Percentiles rank a stretch among this genome's conserved stretches.
Evolutionary conservation across 1,140 invertebrate species (phyloP).

Genomic region (Drosophila bifasciata): DNA sequence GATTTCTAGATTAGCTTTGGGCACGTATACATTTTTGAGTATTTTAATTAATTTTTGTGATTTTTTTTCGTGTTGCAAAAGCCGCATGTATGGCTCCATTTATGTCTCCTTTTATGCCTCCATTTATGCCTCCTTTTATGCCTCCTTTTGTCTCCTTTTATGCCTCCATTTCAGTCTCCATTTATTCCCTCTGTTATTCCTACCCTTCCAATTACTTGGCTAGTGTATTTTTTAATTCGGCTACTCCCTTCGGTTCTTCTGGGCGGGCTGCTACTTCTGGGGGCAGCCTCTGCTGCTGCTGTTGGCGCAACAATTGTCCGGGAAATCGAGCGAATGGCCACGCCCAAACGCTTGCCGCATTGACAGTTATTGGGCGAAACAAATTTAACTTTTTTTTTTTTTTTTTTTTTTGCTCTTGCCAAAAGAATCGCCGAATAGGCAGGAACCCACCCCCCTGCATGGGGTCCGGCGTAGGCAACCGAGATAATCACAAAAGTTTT

Average conservation of each 20-base stretch:
- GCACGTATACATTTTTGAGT: too few species aligned
- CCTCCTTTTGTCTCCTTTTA: too few species aligned
- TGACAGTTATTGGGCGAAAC: slow-evolving; percentile 63
- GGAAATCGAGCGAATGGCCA: slow-evolving; percentile 50
- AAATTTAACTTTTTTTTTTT: slow-evolving; percentile 48
- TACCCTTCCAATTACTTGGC: too few species aligned
- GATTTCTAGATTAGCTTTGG: too few species aligned
- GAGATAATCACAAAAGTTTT: slow-evolving; percentile 73
- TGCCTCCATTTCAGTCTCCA: too few species aligned
- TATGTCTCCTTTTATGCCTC: too few species aligned
- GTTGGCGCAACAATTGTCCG: slow-evolving; percentile 58
- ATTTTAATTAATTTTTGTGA: too few species aligned
- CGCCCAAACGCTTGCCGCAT: slow-evolving; percentile 60
- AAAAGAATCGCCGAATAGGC: slow-evolving; percentile 33
- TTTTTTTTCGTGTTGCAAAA: too few species aligned
- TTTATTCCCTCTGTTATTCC: too few species aligned
- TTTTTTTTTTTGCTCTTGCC: too few species aligned
- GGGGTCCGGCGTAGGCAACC: slow-evolving; percentile 32
- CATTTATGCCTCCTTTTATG: too few species aligned
- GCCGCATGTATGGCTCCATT: too few species aligned
- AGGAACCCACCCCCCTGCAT: slow-evolving; percentile 5
- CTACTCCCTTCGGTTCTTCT: not conserved
- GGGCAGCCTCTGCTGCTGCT: slow-evolving; percentile 2
- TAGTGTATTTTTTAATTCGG: slow-evolving; percentile 2
- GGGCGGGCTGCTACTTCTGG: not conserved